A percentile compares a stretch with the other conserved stretches of the same genome.
Evolutionary conservation across 2,113 vertebrate genomes (phyloP).

Genomic region (Tympanuchus pallidicinctus): DNA sequence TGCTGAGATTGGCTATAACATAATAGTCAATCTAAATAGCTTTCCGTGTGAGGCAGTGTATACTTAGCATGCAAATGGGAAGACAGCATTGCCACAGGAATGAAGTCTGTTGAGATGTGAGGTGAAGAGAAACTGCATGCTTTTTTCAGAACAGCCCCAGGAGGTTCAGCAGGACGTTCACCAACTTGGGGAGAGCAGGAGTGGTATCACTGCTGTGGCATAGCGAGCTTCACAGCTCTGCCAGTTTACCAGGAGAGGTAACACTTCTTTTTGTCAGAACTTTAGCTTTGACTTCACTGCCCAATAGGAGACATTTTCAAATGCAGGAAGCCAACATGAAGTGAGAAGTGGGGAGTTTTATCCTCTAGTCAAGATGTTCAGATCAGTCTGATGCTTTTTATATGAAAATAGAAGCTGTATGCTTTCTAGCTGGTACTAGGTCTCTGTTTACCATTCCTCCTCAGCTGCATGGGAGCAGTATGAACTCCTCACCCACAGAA

Average conservation of each 20-base stretch:
- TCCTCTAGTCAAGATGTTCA: not conserved
- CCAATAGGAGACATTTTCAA: not conserved
- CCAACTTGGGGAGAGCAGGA: not conserved
- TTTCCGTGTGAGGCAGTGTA: not conserved
- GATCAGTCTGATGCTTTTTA: not conserved
- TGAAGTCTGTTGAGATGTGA: not conserved
- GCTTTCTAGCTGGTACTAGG: not conserved
- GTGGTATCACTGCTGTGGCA: not conserved
- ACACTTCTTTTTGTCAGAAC: not conserved
- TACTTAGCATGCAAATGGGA: conserved; percentile 14
- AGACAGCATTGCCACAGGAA: conserved; percentile 29
- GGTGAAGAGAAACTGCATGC: not conserved
- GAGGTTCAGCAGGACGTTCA: not conserved
- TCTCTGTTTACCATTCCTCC: not conserved
- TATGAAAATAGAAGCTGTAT: not conserved
- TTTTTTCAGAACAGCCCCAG: not conserved
- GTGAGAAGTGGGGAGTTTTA: not conserved
- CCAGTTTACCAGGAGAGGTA: not conserved
- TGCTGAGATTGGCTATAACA: not conserved
- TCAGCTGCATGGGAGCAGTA: not conserved
- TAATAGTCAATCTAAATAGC: not conserved
- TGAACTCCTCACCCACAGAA: not conserved
- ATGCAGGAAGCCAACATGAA: not conserved
- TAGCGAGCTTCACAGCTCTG: too few relatives aligned
- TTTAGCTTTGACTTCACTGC: not conserved